Evolutionary conservation across 1,140 invertebrate species (phyloP).

Genomic region (Pogonus chalceus): DNA sequence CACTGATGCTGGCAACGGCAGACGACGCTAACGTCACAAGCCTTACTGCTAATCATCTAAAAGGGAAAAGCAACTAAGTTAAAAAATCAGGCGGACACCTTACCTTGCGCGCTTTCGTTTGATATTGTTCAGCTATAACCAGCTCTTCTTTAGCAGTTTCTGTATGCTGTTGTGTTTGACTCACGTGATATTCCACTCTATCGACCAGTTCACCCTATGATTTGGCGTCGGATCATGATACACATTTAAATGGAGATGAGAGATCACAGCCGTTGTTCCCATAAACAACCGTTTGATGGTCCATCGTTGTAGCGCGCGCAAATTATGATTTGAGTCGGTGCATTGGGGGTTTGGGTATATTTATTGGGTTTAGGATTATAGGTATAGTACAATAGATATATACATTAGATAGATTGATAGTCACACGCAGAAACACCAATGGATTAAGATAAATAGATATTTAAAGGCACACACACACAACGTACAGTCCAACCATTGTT

Average conservation of each 20-base stretch:
- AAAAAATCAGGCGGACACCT: constrained; percentile 25
- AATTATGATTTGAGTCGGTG: no score
- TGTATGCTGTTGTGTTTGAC: constrained; percentile 69
- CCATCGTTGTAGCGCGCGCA: no score
- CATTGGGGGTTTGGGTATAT: no score
- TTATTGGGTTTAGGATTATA: no score
- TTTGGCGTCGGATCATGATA: constrained; percentile 9
- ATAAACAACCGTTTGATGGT: no score
- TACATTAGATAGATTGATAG: not conserved
- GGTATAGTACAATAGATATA: not conserved
- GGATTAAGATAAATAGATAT: constrained; percentile 20
- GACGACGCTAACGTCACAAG: no score
- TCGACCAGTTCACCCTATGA: constrained; percentile 82
- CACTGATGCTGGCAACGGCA: no score
- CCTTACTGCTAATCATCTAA: no score
- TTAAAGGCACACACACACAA: constrained; percentile 19
- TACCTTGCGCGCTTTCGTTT: constrained; percentile 85
- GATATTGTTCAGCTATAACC: constrained; percentile 68
- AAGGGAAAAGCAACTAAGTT: not conserved
- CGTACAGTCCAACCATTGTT: constrained; percentile 10
- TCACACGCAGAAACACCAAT: not conserved
- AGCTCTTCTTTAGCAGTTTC: constrained; percentile 68
- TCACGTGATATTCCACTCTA: constrained; percentile 84
- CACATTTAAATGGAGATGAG: constrained; percentile 13
- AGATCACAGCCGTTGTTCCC: constrained; percentile 13